Conservation (phyloP, 2,113 vertebrate genomes). For the Xiphias gladius region DNA sequence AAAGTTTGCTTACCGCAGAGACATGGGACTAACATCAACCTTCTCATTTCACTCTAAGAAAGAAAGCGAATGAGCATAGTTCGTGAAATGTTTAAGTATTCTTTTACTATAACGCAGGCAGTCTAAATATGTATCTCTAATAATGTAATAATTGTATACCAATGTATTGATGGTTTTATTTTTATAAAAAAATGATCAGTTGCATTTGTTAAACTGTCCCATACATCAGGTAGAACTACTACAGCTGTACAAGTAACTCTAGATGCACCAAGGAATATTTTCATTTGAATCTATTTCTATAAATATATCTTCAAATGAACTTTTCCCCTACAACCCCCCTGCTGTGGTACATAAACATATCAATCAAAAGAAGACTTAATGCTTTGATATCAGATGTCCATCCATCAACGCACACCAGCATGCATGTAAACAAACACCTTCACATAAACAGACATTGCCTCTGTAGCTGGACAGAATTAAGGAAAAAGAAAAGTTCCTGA, state of each 20-base stretch:
- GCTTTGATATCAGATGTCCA: conserved; percentile 20
- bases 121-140: too few relatives aligned
- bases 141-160: too few relatives aligned
- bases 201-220: not conserved
- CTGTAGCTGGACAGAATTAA: not conserved
- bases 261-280: not conserved
- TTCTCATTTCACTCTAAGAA: too few relatives aligned
- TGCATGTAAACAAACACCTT: not conserved
- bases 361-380: not conserved
- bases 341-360: not conserved
- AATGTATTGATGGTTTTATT: not conserved
- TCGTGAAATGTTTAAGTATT: too few relatives aligned
- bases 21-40: too few relatives aligned
- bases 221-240: not conserved
- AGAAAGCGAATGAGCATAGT: too few relatives aligned
- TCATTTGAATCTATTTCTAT: conserved; percentile 10
- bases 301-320: conserved; percentile 5
- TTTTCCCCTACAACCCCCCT: not conserved
- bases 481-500: not conserved
- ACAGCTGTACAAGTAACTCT: not conserved
- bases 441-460: not conserved
- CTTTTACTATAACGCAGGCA: too few relatives aligned
- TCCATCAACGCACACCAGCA: not conserved
- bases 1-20: too few relatives aligned
- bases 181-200: not conserved